Conservation (phyloP, 2,888 invertebrate genomes). For the Lottia gigantea region DNA sequence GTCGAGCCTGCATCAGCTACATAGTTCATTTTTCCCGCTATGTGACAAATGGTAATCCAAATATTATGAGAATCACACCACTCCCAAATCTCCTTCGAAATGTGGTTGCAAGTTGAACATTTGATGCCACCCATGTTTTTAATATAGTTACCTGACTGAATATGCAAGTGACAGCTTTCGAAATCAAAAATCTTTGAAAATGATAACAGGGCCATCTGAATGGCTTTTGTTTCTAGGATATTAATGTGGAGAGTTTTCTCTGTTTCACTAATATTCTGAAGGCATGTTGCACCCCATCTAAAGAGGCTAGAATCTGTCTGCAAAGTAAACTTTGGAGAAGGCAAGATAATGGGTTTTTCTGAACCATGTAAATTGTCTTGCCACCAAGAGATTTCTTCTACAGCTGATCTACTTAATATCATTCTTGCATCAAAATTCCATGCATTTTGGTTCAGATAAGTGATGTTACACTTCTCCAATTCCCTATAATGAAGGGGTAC, state of each 20-base stretch:
- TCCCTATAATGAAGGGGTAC: neutral
- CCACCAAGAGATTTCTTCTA: no score
- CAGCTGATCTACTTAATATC: neutral
- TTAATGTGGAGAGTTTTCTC: neutral
- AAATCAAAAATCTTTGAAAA: no score
- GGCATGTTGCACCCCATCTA: no score
- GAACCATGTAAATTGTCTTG: no score
- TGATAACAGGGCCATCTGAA: neutral
- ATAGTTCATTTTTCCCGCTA: neutral
- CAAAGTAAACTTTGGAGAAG: neutral
- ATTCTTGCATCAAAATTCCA: neutral
- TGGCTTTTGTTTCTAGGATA: neutral
- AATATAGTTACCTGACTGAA: neutral
- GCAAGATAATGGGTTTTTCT: neutral
- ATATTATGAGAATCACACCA: neutral
- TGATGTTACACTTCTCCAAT: constrained; percentile 4
- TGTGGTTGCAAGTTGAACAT: no score
- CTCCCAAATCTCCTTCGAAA: no score
- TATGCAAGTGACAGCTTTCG: neutral
- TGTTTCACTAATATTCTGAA: neutral
- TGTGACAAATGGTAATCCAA: neutral
- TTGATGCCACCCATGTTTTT: neutral
- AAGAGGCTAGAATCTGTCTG: neutral
- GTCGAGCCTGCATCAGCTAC: no score
- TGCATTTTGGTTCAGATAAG: neutral